Base-by-base conservation (phyloP, 1,140 invertebrate species). In the Chelonus insularis region DNA sequence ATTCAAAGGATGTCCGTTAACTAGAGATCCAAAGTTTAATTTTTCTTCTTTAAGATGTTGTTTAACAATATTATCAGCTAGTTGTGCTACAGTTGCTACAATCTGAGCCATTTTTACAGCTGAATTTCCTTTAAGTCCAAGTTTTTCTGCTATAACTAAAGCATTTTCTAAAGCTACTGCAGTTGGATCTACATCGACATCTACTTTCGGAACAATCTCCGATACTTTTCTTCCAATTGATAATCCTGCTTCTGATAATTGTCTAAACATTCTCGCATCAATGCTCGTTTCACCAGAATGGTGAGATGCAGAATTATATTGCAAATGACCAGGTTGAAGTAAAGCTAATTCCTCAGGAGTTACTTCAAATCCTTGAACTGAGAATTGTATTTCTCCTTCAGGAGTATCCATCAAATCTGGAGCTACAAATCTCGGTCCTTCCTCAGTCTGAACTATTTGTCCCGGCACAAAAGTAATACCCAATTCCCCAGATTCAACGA, bases 341-440 rank as follows among this genome's bases (percentile, higher is more conserved):
- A 90, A 68, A 58, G 83, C 84, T 1, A 89, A 67, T 73, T 90
- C 88, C 73, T 90, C 88, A 1, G 87, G 87, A 21, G 86, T 88
- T 1, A 91, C 86, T 64, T 89, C 86, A 73, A 90, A 91, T 45
- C 88, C 88, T 80, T 91, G 89, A 5, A 91, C 87, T 9, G 87
- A 89, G 73, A 90, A 90, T 71, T 90, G 86, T 11, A 81, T 70
- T 23, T 87, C 84, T 8, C 87, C 87, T 72, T 88, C 86, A 23
- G 86, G 83, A 2, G 85, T 86, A 68, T 87, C 86, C 1, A 80
- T 83, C 7, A 90, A 73, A 74, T 90, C 88, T 8, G 88, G 87
- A 18, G 88, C 88, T 8, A 90, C 84, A 71, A 89, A 90, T 65
- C 86, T 85, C 0, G 88, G 84, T 1, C 89, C 88, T 72, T 89